Conservation (phyloP, 2,113 vertebrate species). For the Plotosus lineatus region DNA sequence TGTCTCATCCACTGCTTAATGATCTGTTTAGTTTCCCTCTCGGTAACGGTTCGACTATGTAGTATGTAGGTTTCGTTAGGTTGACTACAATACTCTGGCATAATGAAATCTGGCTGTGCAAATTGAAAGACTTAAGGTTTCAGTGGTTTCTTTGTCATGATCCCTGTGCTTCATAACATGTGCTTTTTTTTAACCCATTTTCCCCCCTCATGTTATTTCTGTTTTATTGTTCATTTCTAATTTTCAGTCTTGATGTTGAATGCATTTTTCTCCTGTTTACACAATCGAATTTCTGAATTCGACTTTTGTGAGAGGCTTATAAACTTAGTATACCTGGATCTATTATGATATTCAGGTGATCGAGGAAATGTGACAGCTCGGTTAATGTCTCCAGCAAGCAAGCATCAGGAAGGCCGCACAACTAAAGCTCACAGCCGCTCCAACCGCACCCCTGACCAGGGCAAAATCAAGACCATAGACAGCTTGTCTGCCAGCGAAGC, state of each 20-base stretch:
- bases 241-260: constrained; percentile 41
- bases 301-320: constrained; percentile 9
- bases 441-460: constrained; percentile 82
- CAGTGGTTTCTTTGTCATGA: constrained; percentile 27
- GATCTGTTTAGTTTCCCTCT: constrained; percentile 46
- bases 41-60: constrained; percentile 24
- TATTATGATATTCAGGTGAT: constrained; percentile 79
- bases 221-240: constrained; percentile 40
- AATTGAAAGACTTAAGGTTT: constrained; percentile 12
- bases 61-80: constrained; percentile 6
- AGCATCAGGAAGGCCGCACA: constrained; percentile 83
- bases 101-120: constrained; percentile 3
- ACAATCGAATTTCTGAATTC: background rate
- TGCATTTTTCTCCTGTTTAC: constrained; percentile 24
- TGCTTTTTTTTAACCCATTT: background rate
- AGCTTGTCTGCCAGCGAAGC: constrained; percentile 88
- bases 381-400: constrained; percentile 81
- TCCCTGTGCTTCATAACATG: background rate
- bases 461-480: constrained; percentile 81
- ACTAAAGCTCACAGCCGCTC: constrained; percentile 84
- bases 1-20: constrained; percentile 62
- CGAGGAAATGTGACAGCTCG: constrained; percentile 80
- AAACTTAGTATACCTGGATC: constrained; percentile 48
- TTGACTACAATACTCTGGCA: constrained; percentile 18
- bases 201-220: constrained; percentile 35